Evolutionary conservation across 2,113 vertebrate genomes (phyloP), one percentile per base, ranked within the genome.

Genomic region (Pachypanchax playfairii): DNA sequence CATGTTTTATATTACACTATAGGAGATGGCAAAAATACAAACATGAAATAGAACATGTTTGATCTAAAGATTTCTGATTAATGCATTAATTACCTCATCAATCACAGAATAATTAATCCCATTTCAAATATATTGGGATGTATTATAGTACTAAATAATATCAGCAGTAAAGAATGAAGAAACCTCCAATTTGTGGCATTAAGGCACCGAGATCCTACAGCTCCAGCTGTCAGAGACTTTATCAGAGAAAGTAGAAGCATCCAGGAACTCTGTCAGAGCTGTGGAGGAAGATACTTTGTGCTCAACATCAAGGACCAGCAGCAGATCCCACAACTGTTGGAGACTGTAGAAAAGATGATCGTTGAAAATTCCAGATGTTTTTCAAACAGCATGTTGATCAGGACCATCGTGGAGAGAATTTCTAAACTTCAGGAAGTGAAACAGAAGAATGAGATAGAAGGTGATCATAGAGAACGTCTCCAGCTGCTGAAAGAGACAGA

Each of bases 191-290:
- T n/a, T n/a, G n/a, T n/a, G n/a, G n/a, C n/a, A n/a, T n/a, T n/a
- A n/a, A n/a, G n/a, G n/a, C n/a, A n/a, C n/a, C n/a, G n/a, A 44
- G 58, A 64, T 51, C 57, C 57, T 2, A 59, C 60, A 22, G 22
- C 5, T 17, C 8, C 50, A 50, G 5, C 0, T 0, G 28, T 28
- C 24, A 10, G 33, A 24, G 63, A 22, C 2, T 52, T 67, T 35
- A 2, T 83, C n/a, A 15, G 25, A 4, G 11, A 63, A 20, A 53
- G 77, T 53, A 55, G 21, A 41, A 33, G 78, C 7, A 44, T 73
- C 28, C 54, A 76, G 26, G 10, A 49, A 22, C 36, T 71, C 46
- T 7, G 22, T 43, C 36, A 50, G 44, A 43, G 28, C 28, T 71
- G 53, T 35, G 18, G 39, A 28, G 52, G 44, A 17, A 41, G 52